Evolutionary conservation across 2,888 invertebrate genomes (phyloP).

Genomic region (Ennomos quercinarius): DNA sequence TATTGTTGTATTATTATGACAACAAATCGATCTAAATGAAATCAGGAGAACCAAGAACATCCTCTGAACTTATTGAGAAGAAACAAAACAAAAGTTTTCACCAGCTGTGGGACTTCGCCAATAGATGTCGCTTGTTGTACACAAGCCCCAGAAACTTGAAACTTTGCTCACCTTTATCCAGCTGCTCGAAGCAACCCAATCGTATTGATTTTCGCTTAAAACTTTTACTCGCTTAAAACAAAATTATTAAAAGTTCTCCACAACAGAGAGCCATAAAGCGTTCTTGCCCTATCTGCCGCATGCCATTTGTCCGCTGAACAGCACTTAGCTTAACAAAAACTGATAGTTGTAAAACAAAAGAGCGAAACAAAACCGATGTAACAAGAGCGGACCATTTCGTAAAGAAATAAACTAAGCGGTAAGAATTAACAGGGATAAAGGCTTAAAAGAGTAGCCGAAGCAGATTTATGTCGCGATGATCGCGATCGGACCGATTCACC

Average conservation of each 20-base stretch:
- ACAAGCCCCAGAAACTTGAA: slow-evolving; percentile 30
- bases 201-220: slow-evolving; percentile 42
- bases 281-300: slow-evolving; percentile 67
- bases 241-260: slow-evolving; percentile 46
- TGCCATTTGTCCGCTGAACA: slow-evolving; percentile 80
- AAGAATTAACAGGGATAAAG: slow-evolving; percentile 85
- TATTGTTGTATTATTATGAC: no score
- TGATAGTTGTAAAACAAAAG: slow-evolving; percentile 84
- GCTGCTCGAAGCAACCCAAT: slow-evolving; percentile 29
- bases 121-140: slow-evolving; percentile 34
- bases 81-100: slow-evolving; percentile 25
- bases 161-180: slow-evolving; percentile 35
- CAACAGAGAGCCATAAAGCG: slow-evolving; percentile 62
- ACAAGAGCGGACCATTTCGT: slow-evolving; percentile 80
- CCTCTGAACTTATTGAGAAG: slow-evolving; percentile 10
- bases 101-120: slow-evolving; percentile 22
- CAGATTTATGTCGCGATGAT: slow-evolving; percentile 84
- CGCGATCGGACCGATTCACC: slow-evolving; percentile 79
- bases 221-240: slow-evolving; percentile 52
- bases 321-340: slow-evolving; percentile 85
- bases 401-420: slow-evolving; percentile 84
- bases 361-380: slow-evolving; percentile 72
- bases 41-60: no score
- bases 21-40: no score
- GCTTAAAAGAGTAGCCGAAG: slow-evolving; percentile 84